Evolutionary conservation across 2,888 invertebrate genomes (phyloP), one percentile per base, ranked within the genome.

Genomic region (Dynastes tityus): DNA sequence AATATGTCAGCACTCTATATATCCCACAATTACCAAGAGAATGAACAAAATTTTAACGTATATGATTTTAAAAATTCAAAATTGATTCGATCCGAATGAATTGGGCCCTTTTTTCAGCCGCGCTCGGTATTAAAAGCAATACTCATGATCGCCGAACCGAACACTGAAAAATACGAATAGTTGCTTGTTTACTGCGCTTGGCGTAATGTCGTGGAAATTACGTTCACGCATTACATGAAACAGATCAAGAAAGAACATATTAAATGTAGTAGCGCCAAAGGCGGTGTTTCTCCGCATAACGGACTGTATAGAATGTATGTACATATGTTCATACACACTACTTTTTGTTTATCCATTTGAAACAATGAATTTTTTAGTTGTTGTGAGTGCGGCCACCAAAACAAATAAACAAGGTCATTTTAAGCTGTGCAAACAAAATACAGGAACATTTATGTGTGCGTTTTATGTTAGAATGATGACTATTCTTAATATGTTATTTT

Each of bases 331-430:
- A 32, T 32, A 16, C 37, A 45, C 11, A 16, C 2, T n/a, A 67
- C 22, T 22, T 49, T 45, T 71, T 71, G 55, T 71, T 71, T 71
- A 71, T 37, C 5, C 55, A n/a, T 6, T 71, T 37, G 32, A 71
- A 71, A 71, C 71, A 71, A 71, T 71, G 71, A 55, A 55, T 58
- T 71, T 71, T 71, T 71, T 71, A 58, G 16, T 71, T n/a, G 16
- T 71, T n/a, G 55, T 37, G 37, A 45, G 22, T 58, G 8, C 13
- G 58, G 37, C 16, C 32, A 58, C 37, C 40, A 55, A 71, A 71
- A 76, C 76, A 67, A 67, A 76, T 37, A 76, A 76, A 76, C 76
- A 76, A 67, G 76, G 76, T 76, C 76, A 76, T n/a, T n/a, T n/a
- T n/a, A n/a, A n/a, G n/a, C n/a, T 76, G 76, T 76, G 76, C 67